Conservation (phyloP, 2,797 vertebrate species). For the Graptemys geographica region DNA sequence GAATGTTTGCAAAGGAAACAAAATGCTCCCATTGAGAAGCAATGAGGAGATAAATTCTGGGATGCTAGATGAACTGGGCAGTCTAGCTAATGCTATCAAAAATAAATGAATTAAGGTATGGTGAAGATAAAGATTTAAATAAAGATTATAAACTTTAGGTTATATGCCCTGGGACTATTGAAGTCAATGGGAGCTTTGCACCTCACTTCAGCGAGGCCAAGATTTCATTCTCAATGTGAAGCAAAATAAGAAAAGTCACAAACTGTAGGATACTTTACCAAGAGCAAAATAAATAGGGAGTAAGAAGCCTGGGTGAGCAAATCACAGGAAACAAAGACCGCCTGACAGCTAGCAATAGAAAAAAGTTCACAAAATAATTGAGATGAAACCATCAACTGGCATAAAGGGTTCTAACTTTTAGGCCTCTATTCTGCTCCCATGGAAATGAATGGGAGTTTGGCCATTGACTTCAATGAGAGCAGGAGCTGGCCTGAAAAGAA, state of each 20-base stretch:
- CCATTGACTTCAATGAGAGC: neutral
- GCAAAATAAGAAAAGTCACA: conserved; percentile 27
- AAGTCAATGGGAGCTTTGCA: conserved; percentile 35
- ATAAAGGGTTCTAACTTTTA: neutral
- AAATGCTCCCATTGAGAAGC: conserved; percentile 44
- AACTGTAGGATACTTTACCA: neutral
- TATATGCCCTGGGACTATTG: neutral
- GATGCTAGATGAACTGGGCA: conserved; percentile 59
- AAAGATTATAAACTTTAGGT: conserved; percentile 60
- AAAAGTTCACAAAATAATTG: neutral
- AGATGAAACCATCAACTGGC: neutral
- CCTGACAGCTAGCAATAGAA: neutral
- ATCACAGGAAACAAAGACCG: neutral
- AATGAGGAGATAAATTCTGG: conserved; percentile 45
- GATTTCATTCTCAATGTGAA: conserved; percentile 14
- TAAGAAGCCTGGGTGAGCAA: neutral
- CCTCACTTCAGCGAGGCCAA: neutral
- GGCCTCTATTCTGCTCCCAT: neutral
- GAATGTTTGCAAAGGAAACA: conserved; percentile 63
- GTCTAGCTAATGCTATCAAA: conserved; percentile 66
- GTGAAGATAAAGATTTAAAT: conserved; percentile 66
- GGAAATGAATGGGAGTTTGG: neutral
- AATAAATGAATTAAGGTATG: conserved; percentile 71
- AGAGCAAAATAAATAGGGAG: neutral
- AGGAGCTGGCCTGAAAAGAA: neutral